Evolutionary conservation across 2,113 vertebrate species (phyloP).

Genomic region (Mus musculus): DNA sequence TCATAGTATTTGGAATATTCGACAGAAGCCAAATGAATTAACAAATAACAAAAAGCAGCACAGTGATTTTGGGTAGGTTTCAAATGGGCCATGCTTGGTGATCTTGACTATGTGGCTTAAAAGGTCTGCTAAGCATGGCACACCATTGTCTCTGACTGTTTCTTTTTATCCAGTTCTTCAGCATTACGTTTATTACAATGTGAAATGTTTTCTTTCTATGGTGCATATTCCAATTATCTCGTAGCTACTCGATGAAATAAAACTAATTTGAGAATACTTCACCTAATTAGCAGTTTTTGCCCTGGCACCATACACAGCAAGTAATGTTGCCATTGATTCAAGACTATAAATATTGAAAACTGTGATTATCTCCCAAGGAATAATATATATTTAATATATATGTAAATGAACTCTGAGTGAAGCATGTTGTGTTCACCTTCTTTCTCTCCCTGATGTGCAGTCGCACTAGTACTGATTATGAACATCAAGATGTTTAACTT

Average conservation of each 20-base stretch:
- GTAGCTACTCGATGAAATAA: slow-evolving; percentile 61
- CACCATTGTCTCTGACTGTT: not conserved
- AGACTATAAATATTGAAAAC: slow-evolving; percentile 74
- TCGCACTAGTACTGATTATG: not conserved
- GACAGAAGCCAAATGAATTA: not conserved
- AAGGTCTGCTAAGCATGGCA: not conserved
- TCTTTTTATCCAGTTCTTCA: not conserved
- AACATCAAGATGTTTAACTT: slow-evolving; percentile 31
- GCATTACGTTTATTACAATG: not conserved
- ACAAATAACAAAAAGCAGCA: not conserved
- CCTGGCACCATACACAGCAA: slow-evolving; percentile 50
- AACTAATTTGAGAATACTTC: slow-evolving; percentile 73
- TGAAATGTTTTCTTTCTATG: not conserved
- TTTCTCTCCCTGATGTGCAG: slow-evolving; percentile 41
- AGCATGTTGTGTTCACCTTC: not conserved
- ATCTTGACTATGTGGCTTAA: not conserved
- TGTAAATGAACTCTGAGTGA: slow-evolving; percentile 68
- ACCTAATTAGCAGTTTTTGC: slow-evolving; percentile 74
- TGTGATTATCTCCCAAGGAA: slow-evolving; percentile 65
- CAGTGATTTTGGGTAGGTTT: not conserved
- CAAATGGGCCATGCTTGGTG: not conserved
- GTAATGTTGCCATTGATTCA: slow-evolving; percentile 64
- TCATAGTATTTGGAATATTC: not conserved
- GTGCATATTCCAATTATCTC: slow-evolving; percentile 68
- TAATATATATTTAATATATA: slow-evolving; percentile 76